These are phyloP conservation scores for Bufo bufo DNA, from an alignment of 2,113 vertebrate species.

Conservation along the genomic window DNA sequence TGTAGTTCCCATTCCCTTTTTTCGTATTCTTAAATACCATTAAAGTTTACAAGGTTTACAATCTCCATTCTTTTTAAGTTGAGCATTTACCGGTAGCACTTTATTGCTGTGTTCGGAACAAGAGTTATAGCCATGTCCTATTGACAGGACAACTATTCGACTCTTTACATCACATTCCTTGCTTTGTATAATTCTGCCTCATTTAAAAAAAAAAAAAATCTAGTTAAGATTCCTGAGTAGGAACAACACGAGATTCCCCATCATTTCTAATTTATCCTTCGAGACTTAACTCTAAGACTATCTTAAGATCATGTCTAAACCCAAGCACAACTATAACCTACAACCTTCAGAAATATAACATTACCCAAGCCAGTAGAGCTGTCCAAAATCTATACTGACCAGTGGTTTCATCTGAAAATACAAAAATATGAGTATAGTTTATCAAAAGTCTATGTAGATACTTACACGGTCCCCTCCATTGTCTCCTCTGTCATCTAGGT, in stretches of 20 bases:
- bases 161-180: not conserved
- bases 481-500: too few relatives aligned
- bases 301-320: not conserved
- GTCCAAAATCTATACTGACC: too few relatives aligned
- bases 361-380: too few relatives aligned
- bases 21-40: not conserved
- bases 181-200: not conserved
- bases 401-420: too few relatives aligned
- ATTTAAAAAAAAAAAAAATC: not conserved
- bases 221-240: not conserved
- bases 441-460: too few relatives aligned
- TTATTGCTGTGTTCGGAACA: not conserved
- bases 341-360: too few relatives aligned
- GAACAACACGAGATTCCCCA: not conserved
- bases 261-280: not conserved
- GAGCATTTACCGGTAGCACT: not conserved
- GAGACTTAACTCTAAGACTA: not conserved
- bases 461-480: too few relatives aligned
- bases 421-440: too few relatives aligned
- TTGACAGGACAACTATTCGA: slow-evolving; percentile 15
- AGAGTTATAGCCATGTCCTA: not conserved
- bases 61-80: not conserved
- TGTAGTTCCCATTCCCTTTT: not conserved
- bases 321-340: not conserved
- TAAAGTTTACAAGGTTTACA: slow-evolving; percentile 23